These are phyloP conservation scores for Prolemur simus DNA, from an alignment of 2,113 vertebrate species.

Conservation along the genomic window DNA sequence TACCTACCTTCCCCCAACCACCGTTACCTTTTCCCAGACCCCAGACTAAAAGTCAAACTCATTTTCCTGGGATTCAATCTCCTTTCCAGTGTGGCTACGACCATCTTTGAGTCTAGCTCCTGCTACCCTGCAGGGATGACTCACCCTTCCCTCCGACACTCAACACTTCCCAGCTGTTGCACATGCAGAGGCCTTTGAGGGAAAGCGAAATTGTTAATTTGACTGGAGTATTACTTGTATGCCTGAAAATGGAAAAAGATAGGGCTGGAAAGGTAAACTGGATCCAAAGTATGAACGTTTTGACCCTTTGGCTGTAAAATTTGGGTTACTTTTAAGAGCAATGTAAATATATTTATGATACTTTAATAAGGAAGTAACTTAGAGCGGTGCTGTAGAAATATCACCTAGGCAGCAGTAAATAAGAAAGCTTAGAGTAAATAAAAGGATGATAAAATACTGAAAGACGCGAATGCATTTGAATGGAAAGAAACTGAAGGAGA, in stretches of 20 bases:
- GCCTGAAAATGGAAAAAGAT: background rate
- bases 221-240: background rate
- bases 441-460: background rate
- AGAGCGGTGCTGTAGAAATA: background rate
- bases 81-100: background rate
- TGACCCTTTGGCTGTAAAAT: background rate
- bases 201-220: background rate
- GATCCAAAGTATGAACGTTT: background rate
- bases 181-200: background rate
- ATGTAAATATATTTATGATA: background rate
- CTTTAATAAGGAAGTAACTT: background rate
- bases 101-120: background rate
- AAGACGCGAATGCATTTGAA: background rate
- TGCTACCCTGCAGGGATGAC: background rate
- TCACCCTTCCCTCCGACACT: background rate
- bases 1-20: rapidly evolving
- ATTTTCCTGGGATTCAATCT: background rate
- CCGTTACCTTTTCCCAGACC: background rate
- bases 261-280: background rate
- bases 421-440: background rate
- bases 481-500: background rate
- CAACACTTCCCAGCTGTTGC: background rate
- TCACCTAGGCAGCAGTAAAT: background rate
- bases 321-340: background rate
- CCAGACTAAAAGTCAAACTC: background rate